Percentiles rank a stretch among this genome's conserved stretches.
These are phyloP conservation scores for Tinea semifulvella DNA, from an alignment of 2,888 invertebrate genomes.

Conservation along the genomic window DNA sequence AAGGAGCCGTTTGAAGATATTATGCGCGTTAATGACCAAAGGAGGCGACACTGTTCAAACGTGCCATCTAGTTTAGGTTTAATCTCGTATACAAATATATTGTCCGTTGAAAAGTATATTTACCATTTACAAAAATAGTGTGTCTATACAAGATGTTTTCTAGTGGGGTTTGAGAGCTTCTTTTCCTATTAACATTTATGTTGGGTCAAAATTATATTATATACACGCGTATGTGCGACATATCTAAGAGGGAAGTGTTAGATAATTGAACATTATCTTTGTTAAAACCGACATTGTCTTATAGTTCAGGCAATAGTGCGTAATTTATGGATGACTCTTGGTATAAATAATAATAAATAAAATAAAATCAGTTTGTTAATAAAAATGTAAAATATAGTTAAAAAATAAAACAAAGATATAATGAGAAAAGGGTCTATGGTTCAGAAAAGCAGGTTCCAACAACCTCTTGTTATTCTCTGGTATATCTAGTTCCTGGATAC, in stretches of 20 bases:
- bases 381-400: too few species aligned
- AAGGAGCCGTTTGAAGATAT: too few species aligned
- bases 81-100: conserved; percentile 68
- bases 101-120: conserved; percentile 68
- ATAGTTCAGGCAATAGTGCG: too few species aligned
- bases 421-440: too few species aligned
- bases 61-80: conserved; percentile 69
- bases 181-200: conserved; percentile 41
- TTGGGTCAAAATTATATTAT: conserved; percentile 10
- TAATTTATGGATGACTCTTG: too few species aligned
- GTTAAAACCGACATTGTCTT: not conserved
- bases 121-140: conserved; percentile 68
- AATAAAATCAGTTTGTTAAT: too few species aligned
- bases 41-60: conserved; percentile 63
- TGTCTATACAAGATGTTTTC: conserved; percentile 67
- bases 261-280: conserved; percentile 5
- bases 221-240: not conserved
- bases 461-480: too few species aligned
- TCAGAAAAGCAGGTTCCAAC: too few species aligned
- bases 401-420: too few species aligned
- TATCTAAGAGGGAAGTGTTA: conserved; percentile 12
- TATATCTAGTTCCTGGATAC: too few species aligned
- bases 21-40: conserved; percentile 50
- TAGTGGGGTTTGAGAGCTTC: conserved; percentile 68
- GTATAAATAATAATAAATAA: too few species aligned